Percentiles rank a stretch among this genome's conserved stretches.
Conservation (phyloP, 1,140 invertebrate genomes). For the Forficula auricularia region DNA sequence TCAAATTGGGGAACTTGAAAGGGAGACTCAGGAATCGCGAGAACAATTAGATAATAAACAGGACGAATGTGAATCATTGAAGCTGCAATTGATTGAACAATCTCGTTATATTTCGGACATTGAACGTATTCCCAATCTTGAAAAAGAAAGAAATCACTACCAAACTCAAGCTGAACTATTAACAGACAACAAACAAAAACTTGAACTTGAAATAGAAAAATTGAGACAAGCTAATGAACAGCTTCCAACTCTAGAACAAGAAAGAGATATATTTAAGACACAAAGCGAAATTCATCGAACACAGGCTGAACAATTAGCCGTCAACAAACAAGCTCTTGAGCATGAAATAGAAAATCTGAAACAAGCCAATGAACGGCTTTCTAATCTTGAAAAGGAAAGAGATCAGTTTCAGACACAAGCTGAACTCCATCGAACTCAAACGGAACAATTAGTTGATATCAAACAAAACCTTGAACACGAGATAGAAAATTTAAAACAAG, state of each 20-base stretch:
- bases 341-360: conserved; percentile 24
- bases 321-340: conserved; percentile 20
- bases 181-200: conserved; percentile 19
- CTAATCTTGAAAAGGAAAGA: conserved; percentile 19
- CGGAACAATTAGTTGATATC: conserved; percentile 19
- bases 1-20: too few species aligned
- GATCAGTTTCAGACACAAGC: conserved; percentile 22
- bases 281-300: too few species aligned
- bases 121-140: conserved; percentile 16
- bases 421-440: conserved; percentile 20
- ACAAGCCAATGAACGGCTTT: conserved; percentile 28
- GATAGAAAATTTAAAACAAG: conserved; percentile 16
- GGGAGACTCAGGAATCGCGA: too few species aligned
- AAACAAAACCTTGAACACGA: conserved; percentile 20
- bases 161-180: conserved; percentile 21
- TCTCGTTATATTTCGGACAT: too few species aligned
- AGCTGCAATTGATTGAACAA: too few species aligned
- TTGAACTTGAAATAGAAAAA: conserved; percentile 18
- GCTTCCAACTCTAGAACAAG: conserved; percentile 5
- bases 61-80: conserved; percentile 7
- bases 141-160: conserved; percentile 24
- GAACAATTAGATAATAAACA: neutral
- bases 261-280: conserved; percentile 3
- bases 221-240: conserved; percentile 13
- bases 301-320: conserved; percentile 13